Percentiles rank a stretch among this genome's conserved stretches.
Evolutionary conservation across 2,888 invertebrate species (phyloP).

Genomic region (Andrena praecox): DNA sequence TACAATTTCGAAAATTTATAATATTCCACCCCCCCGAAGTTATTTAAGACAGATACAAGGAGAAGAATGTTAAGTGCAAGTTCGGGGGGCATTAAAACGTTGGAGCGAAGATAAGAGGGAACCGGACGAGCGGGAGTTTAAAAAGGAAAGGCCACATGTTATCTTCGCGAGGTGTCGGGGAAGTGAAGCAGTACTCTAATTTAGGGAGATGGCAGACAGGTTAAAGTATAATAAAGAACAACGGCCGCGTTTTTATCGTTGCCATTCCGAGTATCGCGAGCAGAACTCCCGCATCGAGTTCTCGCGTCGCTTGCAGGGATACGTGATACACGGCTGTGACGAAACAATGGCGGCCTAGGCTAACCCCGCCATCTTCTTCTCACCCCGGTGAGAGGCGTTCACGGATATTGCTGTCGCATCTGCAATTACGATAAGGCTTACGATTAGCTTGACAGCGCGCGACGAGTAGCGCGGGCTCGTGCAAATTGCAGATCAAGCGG

Average conservation of each 20-base stretch:
- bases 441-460: conserved; percentile 66
- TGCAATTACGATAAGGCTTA: conserved; percentile 63
- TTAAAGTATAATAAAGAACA: conserved; percentile 34
- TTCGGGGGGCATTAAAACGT: conserved; percentile 21
- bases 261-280: conserved; percentile 1
- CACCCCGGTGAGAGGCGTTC: conserved; percentile 29
- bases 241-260: conserved; percentile 32
- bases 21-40: conserved; percentile 67
- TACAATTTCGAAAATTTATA: conserved; percentile 76
- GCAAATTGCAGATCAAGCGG: conserved; percentile 66
- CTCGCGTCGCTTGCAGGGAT: conserved; percentile 12
- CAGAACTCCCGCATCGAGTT: conserved; percentile 10
- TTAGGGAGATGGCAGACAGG: neutral
- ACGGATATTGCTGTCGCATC: conserved; percentile 46
- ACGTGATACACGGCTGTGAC: conserved; percentile 13
- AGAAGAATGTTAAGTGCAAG: conserved; percentile 19
- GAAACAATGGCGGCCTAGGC: conserved; percentile 13
- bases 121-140: neutral
- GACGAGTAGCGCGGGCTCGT: conserved; percentile 63
- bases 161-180: conserved; percentile 66
- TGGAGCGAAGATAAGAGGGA: conserved; percentile 14
- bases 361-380: conserved; percentile 28
- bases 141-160: conserved; percentile 52
- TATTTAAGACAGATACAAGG: conserved; percentile 55
- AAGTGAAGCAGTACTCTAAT: conserved; percentile 43